phyloP scores from a whole-genome alignment of 2,113 vertebrate species.

The Centropristis striata region DNA sequence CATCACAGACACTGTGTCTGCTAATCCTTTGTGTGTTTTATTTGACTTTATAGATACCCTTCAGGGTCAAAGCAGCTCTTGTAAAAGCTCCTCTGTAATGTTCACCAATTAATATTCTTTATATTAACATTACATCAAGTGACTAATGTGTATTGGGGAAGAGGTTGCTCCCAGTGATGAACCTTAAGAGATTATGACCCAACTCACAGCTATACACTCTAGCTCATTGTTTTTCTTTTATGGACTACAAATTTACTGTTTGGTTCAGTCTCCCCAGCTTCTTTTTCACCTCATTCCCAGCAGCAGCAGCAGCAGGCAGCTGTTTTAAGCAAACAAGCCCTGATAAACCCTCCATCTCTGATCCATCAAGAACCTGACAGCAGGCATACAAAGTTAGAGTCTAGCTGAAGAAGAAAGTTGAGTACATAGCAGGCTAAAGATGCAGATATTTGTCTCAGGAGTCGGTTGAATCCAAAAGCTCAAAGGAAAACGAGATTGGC shows the following conservation, averaged over 20 bases:
- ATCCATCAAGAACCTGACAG: neutral
- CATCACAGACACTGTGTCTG: neutral
- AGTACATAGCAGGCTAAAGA: neutral
- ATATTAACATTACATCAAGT: neutral
- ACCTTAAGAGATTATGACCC: constrained; percentile 1
- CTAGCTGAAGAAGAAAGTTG: neutral
- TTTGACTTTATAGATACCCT: neutral
- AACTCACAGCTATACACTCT: neutral
- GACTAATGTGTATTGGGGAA: neutral
- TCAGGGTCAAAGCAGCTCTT: neutral
- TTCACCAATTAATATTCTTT: constrained; percentile 1
- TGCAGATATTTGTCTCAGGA: neutral
- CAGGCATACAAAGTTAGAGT: neutral
- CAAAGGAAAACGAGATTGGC: neutral
- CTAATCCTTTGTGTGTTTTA: neutral
- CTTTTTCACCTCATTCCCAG: neutral
- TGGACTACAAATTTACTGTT: neutral
- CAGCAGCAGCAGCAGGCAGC: constrained; percentile 1
- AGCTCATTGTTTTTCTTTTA: constrained; percentile 7
- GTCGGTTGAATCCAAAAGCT: neutral
- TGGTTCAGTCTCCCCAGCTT: neutral
- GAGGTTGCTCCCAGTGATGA: neutral
- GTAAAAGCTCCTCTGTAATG: neutral
- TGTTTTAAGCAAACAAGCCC: neutral
- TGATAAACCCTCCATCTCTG: neutral